phyloP scores from a whole-genome alignment of 2,113 vertebrate genomes.

The Limnothrissa miodon region DNA sequence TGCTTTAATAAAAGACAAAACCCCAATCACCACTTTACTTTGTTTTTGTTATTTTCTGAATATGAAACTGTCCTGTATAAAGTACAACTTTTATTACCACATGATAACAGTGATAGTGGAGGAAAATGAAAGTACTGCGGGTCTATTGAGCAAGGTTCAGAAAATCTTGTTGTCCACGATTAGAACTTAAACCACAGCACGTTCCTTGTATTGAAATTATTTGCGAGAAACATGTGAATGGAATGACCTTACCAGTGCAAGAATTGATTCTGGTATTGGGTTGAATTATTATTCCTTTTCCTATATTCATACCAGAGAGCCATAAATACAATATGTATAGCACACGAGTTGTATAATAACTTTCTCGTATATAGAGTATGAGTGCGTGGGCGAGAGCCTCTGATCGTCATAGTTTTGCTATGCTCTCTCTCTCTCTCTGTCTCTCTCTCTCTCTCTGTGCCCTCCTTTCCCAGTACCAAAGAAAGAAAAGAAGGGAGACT shows the following conservation, averaged over 20 bases:
- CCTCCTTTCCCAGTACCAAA: neutral
- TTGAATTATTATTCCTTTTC: neutral
- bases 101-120: neutral
- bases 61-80: neutral
- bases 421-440: neutral
- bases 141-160: neutral
- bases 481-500: neutral
- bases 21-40: neutral
- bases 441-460: neutral
- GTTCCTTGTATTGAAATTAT: neutral
- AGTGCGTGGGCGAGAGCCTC: neutral
- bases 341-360: conserved; percentile 1
- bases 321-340: neutral
- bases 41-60: neutral
- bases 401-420: conserved; percentile 1
- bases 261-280: neutral
- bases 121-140: neutral
- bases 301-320: neutral
- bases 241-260: neutral
- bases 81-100: neutral
- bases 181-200: neutral
- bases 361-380: neutral
- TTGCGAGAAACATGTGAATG: neutral
- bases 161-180: neutral
- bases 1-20: neutral